A percentile compares a stretch with the other conserved stretches of the same genome.
Evolutionary conservation across 1,140 invertebrate species (phyloP).

Genomic region (Brachionus asplanchnoidis): DNA sequence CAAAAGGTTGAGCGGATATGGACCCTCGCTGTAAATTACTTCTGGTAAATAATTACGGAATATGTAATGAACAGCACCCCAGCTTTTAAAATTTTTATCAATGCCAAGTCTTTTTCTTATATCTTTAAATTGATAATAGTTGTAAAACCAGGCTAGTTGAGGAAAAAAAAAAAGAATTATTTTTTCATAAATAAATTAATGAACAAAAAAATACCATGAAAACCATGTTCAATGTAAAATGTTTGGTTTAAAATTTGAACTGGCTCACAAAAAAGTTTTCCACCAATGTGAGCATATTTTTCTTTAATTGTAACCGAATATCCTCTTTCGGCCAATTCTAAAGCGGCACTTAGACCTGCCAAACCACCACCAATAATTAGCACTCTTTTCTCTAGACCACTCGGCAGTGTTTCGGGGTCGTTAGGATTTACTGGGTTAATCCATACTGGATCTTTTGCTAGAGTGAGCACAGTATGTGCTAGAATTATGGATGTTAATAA

Average conservation of each 20-base stretch:
- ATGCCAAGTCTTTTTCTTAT: conserved; percentile 32
- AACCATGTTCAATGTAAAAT: conserved; percentile 41
- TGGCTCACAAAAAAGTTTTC: conserved; percentile 35
- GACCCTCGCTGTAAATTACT: conserved; percentile 42
- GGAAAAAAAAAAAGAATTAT: not conserved
- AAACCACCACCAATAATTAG: conserved; percentile 41
- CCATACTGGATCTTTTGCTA: not conserved
- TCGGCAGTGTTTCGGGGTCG: not conserved
- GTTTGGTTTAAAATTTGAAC: conserved; percentile 36
- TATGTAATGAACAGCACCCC: conserved; percentile 42
- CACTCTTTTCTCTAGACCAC: not conserved
- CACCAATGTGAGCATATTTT: conserved; percentile 26
- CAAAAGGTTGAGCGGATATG: conserved; percentile 42
- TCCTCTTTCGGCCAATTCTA: conserved; percentile 41
- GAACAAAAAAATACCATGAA: conserved; percentile 35
- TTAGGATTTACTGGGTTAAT: conserved; percentile 36
- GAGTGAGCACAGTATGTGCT: not conserved
- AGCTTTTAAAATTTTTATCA: conserved; percentile 37
- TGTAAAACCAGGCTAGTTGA: conserved; percentile 41
- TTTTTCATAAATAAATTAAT: not conserved
- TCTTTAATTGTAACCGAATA: conserved; percentile 43
- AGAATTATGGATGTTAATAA: not conserved
- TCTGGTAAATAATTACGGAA: conserved; percentile 42
- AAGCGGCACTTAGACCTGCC: conserved; percentile 42
- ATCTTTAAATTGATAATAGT: conserved; percentile 43